These are phyloP conservation scores for Notothenia coriiceps DNA, from an alignment of 2,113 vertebrate genomes.

Conservation along the genomic window DNA sequence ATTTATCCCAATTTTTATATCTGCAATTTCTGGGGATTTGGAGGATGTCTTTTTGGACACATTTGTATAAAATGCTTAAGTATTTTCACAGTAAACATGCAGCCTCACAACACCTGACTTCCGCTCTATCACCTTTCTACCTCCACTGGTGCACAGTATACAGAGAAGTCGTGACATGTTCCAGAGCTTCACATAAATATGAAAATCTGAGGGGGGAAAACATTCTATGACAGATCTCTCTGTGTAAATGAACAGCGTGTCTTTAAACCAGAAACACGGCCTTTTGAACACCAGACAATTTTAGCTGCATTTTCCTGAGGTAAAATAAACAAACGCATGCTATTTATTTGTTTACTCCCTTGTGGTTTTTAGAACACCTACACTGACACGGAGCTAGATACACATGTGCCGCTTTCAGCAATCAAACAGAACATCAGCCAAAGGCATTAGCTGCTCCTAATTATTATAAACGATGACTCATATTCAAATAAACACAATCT, in stretches of 20 bases:
- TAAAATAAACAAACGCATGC: slow-evolving; percentile 55
- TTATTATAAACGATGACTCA: slow-evolving; percentile 43
- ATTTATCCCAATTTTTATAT: slow-evolving; percentile 17
- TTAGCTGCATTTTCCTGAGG: slow-evolving; percentile 54
- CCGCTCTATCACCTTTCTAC: slow-evolving; percentile 18
- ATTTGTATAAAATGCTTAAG: neutral
- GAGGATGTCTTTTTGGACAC: neutral
- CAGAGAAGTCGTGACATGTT: slow-evolving; percentile 37
- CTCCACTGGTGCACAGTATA: slow-evolving; percentile 12
- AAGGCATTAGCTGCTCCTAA: slow-evolving; percentile 48
- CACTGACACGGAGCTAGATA: slow-evolving; percentile 16
- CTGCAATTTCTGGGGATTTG: neutral
- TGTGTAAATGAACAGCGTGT: slow-evolving; percentile 49
- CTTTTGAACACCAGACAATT: slow-evolving; percentile 47
- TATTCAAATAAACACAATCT: slow-evolving; percentile 11
- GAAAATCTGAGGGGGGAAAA: slow-evolving; percentile 31
- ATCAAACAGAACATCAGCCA: slow-evolving; percentile 37
- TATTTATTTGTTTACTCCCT: slow-evolving; percentile 45
- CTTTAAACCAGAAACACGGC: slow-evolving; percentile 47
- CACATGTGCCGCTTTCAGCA: slow-evolving; percentile 30
- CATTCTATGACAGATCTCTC: slow-evolving; percentile 31
- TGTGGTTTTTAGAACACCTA: slow-evolving; percentile 58
- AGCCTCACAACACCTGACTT: neutral
- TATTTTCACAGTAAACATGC: neutral
- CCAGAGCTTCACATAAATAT: slow-evolving; percentile 49